Conservation (phyloP, 2,888 invertebrate genomes). For the Hydrotaea diabolus region DNA sequence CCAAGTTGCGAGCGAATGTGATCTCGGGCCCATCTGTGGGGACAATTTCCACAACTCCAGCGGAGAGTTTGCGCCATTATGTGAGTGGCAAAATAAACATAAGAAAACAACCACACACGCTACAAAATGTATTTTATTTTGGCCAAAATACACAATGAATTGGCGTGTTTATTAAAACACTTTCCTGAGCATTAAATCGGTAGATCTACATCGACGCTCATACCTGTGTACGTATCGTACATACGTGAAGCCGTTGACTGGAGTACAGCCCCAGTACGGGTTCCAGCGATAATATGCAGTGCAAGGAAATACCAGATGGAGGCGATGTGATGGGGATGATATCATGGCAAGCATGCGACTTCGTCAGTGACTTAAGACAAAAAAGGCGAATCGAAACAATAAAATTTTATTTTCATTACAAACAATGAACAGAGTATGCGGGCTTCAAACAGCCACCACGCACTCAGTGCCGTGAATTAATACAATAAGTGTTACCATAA, state of each 20-base stretch:
- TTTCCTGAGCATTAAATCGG: slow-evolving; percentile 14
- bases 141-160: slow-evolving; percentile 9
- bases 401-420: background rate
- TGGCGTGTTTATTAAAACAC: slow-evolving; percentile 13
- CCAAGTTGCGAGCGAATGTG: background rate
- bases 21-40: background rate
- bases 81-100: background rate
- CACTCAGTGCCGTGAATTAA: background rate
- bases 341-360: slow-evolving; percentile 43
- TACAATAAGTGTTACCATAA: background rate
- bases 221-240: background rate
- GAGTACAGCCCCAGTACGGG: background rate
- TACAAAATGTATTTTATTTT: slow-evolving; percentile 19
- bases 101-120: slow-evolving; percentile 3
- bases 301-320: background rate
- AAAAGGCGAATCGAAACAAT: background rate
- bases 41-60: background rate
- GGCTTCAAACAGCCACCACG: slow-evolving; percentile 1
- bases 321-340: slow-evolving; percentile 25
- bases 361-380: slow-evolving; percentile 36
- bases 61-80: slow-evolving; percentile 9
- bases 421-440: background rate
- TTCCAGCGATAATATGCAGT: background rate
- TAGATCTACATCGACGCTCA: background rate
- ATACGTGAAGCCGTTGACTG: background rate